Percentiles rank a stretch among this genome's conserved stretches.
Evolutionary conservation across 2,797 vertebrate genomes (phyloP).

Genomic region (Hipposideros larvatus): DNA sequence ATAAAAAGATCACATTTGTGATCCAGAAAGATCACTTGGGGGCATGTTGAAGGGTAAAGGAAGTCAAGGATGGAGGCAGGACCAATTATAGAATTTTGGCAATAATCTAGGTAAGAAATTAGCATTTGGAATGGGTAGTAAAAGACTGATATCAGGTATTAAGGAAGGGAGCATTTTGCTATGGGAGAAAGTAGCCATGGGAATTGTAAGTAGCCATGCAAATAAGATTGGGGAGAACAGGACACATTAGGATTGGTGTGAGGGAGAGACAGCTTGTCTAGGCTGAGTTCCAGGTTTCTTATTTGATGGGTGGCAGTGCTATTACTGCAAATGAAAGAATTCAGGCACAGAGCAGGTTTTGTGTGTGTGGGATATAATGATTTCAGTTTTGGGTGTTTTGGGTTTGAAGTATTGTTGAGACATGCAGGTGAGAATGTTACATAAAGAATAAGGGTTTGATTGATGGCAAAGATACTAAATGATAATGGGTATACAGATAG

Average conservation of each 20-base stretch:
- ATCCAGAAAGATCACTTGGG: conserved; percentile 20
- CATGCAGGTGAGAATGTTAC: background rate
- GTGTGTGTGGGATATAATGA: background rate
- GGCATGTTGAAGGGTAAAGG: background rate
- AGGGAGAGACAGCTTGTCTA: background rate
- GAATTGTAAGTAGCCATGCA: no score
- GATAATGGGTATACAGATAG: background rate
- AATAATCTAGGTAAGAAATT: background rate
- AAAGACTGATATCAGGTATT: background rate
- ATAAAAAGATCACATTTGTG: conserved; percentile 54
- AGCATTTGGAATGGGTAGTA: conserved; percentile 22
- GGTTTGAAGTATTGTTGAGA: conserved; percentile 38
- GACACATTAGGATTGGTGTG: background rate
- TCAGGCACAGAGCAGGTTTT: background rate
- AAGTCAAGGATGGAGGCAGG: background rate
- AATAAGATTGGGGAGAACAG: no score
- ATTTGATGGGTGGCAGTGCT: background rate
- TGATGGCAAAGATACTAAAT: background rate
- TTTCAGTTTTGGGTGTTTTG: conserved; percentile 24
- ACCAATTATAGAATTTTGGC: background rate
- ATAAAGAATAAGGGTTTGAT: conserved; percentile 33
- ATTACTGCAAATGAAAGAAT: conserved; percentile 34
- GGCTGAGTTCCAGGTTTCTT: conserved; percentile 33
- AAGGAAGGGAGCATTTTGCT: conserved; percentile 39
- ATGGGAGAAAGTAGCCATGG: background rate